These are phyloP conservation scores for Meloidogyne exigua DNA, from an alignment of 1,140 invertebrate species.

Conservation along the genomic window DNA sequence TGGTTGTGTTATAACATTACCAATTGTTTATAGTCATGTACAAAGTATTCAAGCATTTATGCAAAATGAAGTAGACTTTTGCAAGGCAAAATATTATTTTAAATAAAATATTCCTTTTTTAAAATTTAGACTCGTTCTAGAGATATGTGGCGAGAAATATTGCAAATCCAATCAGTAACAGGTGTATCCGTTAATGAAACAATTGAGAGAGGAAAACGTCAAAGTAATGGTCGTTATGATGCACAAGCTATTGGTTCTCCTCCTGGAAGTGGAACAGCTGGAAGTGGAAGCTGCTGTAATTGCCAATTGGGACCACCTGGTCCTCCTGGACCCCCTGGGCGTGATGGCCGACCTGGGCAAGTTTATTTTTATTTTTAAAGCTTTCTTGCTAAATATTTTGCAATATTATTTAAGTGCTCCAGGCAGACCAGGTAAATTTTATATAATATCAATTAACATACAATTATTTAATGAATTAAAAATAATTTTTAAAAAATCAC, in stretches of 20 bases:
- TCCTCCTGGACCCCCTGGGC: constrained; percentile 60
- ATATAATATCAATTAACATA: too few species aligned
- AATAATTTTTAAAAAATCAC: too few species aligned
- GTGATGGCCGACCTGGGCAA: constrained; percentile 58
- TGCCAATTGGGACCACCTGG: constrained; percentile 62
- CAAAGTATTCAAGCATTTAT: constrained; percentile 61
- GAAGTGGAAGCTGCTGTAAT: constrained; percentile 56
- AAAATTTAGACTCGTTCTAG: constrained; percentile 54
- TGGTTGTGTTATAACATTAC: constrained; percentile 58
- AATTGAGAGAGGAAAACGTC: constrained; percentile 4
- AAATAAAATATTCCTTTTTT: background rate
- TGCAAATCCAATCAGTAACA: constrained; percentile 56
- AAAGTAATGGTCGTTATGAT: constrained; percentile 34
- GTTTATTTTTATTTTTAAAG: constrained; percentile 1
- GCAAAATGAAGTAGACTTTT: constrained; percentile 64
- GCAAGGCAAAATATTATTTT: constrained; percentile 47
- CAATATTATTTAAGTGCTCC: constrained; percentile 45
- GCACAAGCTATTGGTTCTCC: constrained; percentile 30
- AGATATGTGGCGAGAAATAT: constrained; percentile 63
- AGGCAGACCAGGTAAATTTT: constrained; percentile 44
- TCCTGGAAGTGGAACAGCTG: constrained; percentile 32
- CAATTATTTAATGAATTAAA: too few species aligned
- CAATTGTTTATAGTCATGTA: constrained; percentile 63
- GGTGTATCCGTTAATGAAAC: constrained; percentile 36
- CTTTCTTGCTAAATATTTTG: background rate